Evolutionary conservation across 2,888 invertebrate genomes (phyloP), one percentile per base, ranked within the genome.

Genomic region (Anoncus sp.): DNA sequence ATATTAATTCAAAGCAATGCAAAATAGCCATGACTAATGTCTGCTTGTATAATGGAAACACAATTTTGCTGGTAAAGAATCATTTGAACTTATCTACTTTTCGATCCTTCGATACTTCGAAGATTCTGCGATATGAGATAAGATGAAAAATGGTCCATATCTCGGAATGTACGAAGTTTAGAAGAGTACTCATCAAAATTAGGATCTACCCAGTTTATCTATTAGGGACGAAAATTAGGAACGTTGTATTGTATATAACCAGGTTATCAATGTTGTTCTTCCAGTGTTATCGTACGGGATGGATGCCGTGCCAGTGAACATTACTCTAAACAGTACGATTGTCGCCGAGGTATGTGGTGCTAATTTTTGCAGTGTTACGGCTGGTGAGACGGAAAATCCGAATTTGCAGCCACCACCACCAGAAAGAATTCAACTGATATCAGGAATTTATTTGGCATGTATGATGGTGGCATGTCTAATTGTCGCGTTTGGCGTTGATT

Each of bases 361-460:
- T 3, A 95, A 95, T 87, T 97, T 96, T 87, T 96, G 96, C 86
- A 94, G 94, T 0, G 53, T 40, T 20, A 79, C 74, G 0, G 94
- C 93, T 22, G 90, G 93, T 1, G 92, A 92, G 14, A 92, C 91
- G 57, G 93, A 92, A 4, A 95, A 96, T 88, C 93, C 94, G 0
- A 96, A 96, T 88, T 91, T 97, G 66, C 92, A 93, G 75, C 95
- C 95, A 10, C 97, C 97, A 0, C 93, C 95, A 0, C 91, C 94
- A 0, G 91, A 93, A 49, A 95, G 97, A 92, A 95, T 97, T 73
- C 95, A 96, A 86, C 92, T 96, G 71, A 95, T 98, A 77, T 94
- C 96, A 9, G 96, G 96, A 14, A 96, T 97, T 79, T 98, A 96
- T 91, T 92, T 98, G 6, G 94, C 93, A 0, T 97, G 97, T 86